Conservation (phyloP, 1,140 invertebrate species). For the Apis cerana region DNA sequence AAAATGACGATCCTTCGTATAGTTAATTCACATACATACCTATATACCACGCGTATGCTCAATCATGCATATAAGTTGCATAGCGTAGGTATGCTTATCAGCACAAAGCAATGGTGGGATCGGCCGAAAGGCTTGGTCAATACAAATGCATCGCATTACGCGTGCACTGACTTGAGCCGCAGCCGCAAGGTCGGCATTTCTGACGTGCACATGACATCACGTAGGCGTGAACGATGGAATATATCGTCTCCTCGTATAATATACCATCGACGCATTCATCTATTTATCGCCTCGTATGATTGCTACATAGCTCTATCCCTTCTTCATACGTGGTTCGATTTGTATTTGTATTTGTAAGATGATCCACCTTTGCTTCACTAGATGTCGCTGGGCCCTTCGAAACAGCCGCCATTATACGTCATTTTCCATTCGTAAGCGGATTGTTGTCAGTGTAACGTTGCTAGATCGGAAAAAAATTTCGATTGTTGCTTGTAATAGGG, state of each 20-base stretch:
- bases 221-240: conserved; percentile 51
- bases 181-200: conserved; percentile 67
- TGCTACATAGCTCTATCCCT: neutral
- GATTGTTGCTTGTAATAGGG: too few relatives aligned
- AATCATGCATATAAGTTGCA: conserved; percentile 15
- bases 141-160: conserved; percentile 68
- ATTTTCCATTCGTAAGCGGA: neutral
- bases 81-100: conserved; percentile 56
- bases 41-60: conserved; percentile 3
- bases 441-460: neutral
- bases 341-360: neutral
- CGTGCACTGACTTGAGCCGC: conserved; percentile 65
- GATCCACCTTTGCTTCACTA: neutral
- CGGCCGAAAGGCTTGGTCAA: conserved; percentile 67
- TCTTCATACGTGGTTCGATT: neutral
- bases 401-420: neutral
- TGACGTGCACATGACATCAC: conserved; percentile 66
- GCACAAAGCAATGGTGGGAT: conserved; percentile 52
- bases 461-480: too few relatives aligned
- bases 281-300: neutral
- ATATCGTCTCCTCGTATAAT: conserved; percentile 43
- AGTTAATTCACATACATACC: neutral
- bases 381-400: neutral
- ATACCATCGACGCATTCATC: neutral
- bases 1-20: neutral